These are phyloP conservation scores for Nansenia antarctica DNA, from an alignment of 2,113 vertebrate species.

Conservation along the genomic window DNA sequence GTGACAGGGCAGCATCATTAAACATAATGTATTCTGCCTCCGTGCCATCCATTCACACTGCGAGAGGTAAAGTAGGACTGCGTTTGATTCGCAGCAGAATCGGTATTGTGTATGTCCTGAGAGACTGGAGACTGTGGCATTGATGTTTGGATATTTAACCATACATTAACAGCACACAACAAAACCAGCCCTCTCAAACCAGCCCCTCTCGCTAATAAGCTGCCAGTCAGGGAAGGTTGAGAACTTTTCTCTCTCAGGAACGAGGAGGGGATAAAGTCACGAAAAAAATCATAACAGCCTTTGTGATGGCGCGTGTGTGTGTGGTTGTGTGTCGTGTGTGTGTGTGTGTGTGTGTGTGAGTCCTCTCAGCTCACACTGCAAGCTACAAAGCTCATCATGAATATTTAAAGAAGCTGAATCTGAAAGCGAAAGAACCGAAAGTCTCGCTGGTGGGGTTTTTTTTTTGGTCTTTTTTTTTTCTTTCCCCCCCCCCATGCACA, in stretches of 20 bases:
- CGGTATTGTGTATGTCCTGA: conserved; percentile 21
- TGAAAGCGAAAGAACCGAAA: too few species aligned
- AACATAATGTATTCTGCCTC: conserved; percentile 8
- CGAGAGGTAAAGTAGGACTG: conserved; percentile 19
- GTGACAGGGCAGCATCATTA: neutral
- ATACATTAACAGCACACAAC: conserved; percentile 59
- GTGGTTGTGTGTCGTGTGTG: conserved; percentile 1
- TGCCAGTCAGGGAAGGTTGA: conserved; percentile 46
- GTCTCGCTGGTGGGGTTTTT: too few species aligned
- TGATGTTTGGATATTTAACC: conserved; percentile 55
- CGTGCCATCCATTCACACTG: conserved; percentile 1
- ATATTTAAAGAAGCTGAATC: conserved; percentile 59
- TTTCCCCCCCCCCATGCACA: too few species aligned
- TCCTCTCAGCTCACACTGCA: conserved; percentile 60
- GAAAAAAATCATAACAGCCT: conserved; percentile 13
- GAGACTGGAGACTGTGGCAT: conserved; percentile 22
- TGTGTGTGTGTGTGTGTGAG: neutral
- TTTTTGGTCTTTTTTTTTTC: too few species aligned
- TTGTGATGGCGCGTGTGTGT: neutral
- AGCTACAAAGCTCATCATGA: conserved; percentile 59
- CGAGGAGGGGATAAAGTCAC: conserved; percentile 29
- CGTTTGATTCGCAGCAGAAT: conserved; percentile 36
- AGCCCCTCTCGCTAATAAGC: conserved; percentile 57
- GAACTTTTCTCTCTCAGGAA: conserved; percentile 55
- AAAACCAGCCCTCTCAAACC: too few species aligned